phyloP scores from a whole-genome alignment of 64 coral and sea anemone genomes.

The Actinia equina region DNA sequence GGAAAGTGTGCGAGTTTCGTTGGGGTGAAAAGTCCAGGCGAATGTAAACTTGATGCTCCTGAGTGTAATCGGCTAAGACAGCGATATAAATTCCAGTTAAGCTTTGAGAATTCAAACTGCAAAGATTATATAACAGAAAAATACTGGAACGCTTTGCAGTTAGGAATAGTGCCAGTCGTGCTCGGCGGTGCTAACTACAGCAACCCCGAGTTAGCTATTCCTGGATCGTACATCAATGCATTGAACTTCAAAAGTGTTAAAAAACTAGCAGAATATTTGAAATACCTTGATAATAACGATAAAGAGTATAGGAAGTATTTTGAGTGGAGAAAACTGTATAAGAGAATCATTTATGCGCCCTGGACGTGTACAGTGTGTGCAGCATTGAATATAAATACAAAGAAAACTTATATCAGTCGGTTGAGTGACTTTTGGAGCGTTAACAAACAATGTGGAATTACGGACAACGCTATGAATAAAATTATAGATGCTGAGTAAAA shows the following conservation, averaged over 20 bases:
- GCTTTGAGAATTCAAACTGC: slow-evolving; percentile 74
- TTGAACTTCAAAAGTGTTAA: slow-evolving; percentile 62
- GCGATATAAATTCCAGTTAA: slow-evolving; percentile 62
- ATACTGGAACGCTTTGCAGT: slow-evolving; percentile 55
- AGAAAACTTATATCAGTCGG: slow-evolving; percentile 10
- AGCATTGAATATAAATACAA: neutral
- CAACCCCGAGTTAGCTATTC: slow-evolving; percentile 32
- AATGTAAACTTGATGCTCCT: slow-evolving; percentile 20
- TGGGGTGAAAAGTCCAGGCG: neutral
- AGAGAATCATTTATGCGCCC: neutral
- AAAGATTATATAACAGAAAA: slow-evolving; percentile 72
- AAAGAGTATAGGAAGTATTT: slow-evolving; percentile 63
- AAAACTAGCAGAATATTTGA: slow-evolving; percentile 53
- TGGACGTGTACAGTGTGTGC: slow-evolving; percentile 47
- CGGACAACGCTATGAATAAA: slow-evolving; percentile 7
- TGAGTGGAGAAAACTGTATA: slow-evolving; percentile 50
- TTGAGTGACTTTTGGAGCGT: slow-evolving; percentile 22
- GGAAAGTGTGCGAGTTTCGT: slow-evolving; percentile 24
- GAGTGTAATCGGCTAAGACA: slow-evolving; percentile 37
- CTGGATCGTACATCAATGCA: slow-evolving; percentile 69
- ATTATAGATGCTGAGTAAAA: neutral
- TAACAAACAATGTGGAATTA: neutral
- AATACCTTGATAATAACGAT: slow-evolving; percentile 53
- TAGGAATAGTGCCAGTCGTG: slow-evolving; percentile 54
- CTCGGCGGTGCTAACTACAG: slow-evolving; percentile 63